Percentiles rank a stretch among this genome's conserved stretches.
Evolutionary conservation across 2,113 vertebrate genomes (phyloP).

Genomic region (Accipiter virgatus): DNA sequence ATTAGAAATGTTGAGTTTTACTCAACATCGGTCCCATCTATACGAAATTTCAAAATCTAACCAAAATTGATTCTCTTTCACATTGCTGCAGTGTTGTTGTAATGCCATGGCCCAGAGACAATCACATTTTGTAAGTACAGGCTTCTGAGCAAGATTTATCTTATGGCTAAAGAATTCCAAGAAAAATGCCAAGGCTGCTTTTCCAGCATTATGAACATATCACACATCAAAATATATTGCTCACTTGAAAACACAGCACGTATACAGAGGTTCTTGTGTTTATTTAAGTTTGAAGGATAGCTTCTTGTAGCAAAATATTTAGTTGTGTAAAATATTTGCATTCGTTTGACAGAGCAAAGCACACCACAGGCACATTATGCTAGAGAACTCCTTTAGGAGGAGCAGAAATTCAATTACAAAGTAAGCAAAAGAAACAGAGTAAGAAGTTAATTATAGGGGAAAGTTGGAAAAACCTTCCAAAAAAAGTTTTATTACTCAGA

Average conservation of each 20-base stretch:
- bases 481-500: not conserved
- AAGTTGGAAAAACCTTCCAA: not conserved
- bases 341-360: not conserved
- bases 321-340: not conserved
- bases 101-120: not conserved
- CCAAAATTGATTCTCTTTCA: not conserved
- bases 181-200: not conserved
- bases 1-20: not conserved
- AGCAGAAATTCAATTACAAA: not conserved
- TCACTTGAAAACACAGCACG: not conserved
- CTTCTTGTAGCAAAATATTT: not conserved
- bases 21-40: not conserved
- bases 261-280: not conserved
- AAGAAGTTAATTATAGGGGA: not conserved
- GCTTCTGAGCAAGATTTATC: not conserved
- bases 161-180: not conserved
- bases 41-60: not conserved
- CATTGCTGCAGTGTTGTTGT: not conserved
- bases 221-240: not conserved
- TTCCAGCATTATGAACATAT: not conserved
- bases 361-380: not conserved
- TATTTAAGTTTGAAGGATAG: not conserved
- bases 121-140: not conserved
- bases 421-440: not conserved
- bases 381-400: not conserved